These are phyloP conservation scores for Oryzias curvinotus DNA, from an alignment of 2,113 vertebrate genomes.

Conservation along the genomic window DNA sequence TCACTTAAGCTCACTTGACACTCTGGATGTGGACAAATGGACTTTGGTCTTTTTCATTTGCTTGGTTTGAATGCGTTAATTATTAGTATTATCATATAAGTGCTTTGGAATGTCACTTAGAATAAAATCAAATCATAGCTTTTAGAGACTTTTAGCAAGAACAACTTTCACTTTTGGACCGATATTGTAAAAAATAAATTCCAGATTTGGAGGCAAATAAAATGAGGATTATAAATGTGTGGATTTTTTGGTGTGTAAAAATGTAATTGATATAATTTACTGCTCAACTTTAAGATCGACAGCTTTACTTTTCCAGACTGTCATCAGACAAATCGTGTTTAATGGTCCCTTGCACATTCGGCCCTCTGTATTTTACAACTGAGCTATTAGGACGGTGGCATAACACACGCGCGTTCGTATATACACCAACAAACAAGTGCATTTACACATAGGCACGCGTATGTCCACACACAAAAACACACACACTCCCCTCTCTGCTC, in stretches of 20 bases:
- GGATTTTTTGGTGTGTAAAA: no score
- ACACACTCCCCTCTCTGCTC: conserved; percentile 12
- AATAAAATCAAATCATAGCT: not conserved
- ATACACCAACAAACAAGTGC: conserved; percentile 31
- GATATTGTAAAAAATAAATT: no score
- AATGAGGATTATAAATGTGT: no score
- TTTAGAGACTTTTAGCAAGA: no score
- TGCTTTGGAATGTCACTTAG: not conserved
- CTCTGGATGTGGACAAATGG: conserved; percentile 36
- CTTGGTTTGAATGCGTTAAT: conserved; percentile 56
- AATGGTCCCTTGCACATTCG: conserved; percentile 40
- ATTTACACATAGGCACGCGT: conserved; percentile 15
- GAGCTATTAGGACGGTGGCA: conserved; percentile 67
- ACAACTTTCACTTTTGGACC: no score
- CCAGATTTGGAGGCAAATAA: no score
- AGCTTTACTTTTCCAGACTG: conserved; percentile 31
- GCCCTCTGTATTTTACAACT: conserved; percentile 62
- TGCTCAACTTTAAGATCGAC: conserved; percentile 3
- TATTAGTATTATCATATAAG: conserved; percentile 58
- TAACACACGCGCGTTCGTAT: conserved; percentile 35
- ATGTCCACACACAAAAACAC: conserved; percentile 17
- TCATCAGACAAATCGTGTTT: conserved; percentile 48
- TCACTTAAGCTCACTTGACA: conserved; percentile 60
- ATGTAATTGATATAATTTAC: not conserved
- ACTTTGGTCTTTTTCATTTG: conserved; percentile 65